Conservation (phyloP, 2,888 invertebrate species). For the Osmoderma eremita region DNA sequence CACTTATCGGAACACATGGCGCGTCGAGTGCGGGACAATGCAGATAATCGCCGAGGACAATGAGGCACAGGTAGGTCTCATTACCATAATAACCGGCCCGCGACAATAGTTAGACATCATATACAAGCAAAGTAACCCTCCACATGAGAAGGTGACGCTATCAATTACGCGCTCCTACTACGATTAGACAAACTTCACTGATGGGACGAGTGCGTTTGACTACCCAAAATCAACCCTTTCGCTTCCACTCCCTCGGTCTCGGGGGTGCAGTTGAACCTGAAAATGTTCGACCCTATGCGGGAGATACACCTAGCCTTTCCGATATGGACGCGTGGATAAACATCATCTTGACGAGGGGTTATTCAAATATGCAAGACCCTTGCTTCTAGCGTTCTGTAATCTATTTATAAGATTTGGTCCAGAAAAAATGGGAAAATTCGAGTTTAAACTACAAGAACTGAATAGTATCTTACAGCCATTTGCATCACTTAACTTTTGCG, state of each 20-base stretch:
- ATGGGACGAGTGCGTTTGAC: not conserved
- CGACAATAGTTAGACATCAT: constrained; percentile 43
- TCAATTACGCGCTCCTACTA: constrained; percentile 44
- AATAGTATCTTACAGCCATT: no score
- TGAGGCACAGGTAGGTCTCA: constrained; percentile 45
- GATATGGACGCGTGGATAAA: not conserved
- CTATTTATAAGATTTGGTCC: no score
- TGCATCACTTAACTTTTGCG: no score
- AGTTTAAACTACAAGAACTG: no score
- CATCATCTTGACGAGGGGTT: not conserved
- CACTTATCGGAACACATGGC: constrained; percentile 11
- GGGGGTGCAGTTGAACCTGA: constrained; percentile 5
- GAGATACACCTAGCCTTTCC: not conserved
- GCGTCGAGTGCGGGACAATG: constrained; percentile 12
- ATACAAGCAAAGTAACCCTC: constrained; percentile 38
- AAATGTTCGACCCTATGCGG: not conserved
- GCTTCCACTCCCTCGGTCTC: constrained; percentile 2
- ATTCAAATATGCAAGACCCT: not conserved
- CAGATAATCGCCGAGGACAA: constrained; percentile 25
- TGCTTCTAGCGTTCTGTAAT: no score
- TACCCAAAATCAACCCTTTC: constrained; percentile 30
- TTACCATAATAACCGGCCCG: constrained; percentile 49
- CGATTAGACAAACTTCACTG: not conserved
- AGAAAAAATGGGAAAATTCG: no score
- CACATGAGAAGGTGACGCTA: constrained; percentile 43